Evolutionary conservation across 2,888 invertebrate species (phyloP).

Genomic region (Conchocele bisecta): DNA sequence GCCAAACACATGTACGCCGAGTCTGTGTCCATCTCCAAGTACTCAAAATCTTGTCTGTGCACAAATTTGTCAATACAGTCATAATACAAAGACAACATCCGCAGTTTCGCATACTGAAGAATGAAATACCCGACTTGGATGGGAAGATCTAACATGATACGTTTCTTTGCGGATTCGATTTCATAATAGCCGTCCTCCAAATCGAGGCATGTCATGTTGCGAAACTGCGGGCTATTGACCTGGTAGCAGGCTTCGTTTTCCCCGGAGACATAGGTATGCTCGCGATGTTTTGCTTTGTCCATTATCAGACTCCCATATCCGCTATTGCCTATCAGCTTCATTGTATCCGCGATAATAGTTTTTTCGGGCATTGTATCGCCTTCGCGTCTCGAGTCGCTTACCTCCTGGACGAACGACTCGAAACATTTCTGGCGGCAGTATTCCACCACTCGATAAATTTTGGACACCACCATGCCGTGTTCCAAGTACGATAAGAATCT

Average conservation of each 20-base stretch:
- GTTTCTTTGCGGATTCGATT: slow-evolving; percentile 21
- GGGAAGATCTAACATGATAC: slow-evolving; percentile 30
- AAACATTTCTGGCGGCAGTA: not conserved
- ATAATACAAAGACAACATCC: slow-evolving; percentile 32
- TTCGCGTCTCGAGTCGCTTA: slow-evolving; percentile 1
- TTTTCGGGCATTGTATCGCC: not conserved
- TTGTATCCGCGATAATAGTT: not conserved
- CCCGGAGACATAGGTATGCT: too few relatives aligned
- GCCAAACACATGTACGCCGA: too few relatives aligned
- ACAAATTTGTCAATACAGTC: slow-evolving; percentile 29
- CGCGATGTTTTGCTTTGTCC: slow-evolving; percentile 24
- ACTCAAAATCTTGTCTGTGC: slow-evolving; percentile 22
- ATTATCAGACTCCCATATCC: slow-evolving; percentile 31
- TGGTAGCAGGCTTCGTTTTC: slow-evolving; percentile 2
- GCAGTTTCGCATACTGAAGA: slow-evolving; percentile 48
- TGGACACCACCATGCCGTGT: slow-evolving; percentile 39
- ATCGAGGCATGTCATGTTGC: slow-evolving; percentile 3
- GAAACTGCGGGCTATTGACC: slow-evolving; percentile 15
- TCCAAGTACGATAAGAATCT: slow-evolving; percentile 52
- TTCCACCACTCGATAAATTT: slow-evolving; percentile 27
- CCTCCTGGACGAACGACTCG: not conserved
- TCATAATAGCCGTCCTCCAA: slow-evolving; percentile 30
- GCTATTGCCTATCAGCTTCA: not conserved
- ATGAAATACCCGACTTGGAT: slow-evolving; percentile 44
- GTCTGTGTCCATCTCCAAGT: slow-evolving; percentile 57